Evolutionary conservation across 2,797 vertebrate species (phyloP).

Genomic region (Corythornis leucogaster): DNA sequence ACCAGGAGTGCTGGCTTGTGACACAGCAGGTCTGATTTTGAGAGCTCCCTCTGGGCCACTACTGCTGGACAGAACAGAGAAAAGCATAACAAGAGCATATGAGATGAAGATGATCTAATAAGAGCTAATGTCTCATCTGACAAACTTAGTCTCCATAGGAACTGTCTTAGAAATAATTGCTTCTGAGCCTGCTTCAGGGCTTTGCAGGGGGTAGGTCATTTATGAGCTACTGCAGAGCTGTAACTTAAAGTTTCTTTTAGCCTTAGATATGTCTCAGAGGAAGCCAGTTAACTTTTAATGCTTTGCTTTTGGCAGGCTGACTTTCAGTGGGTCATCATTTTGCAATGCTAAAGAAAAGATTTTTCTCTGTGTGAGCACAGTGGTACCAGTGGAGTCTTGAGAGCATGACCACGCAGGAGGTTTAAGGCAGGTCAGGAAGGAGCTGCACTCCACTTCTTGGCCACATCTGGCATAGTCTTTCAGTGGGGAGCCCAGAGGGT

Average conservation of each 20-base stretch:
- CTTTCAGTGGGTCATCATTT: neutral
- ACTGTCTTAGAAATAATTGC: neutral
- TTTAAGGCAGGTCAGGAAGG: neutral
- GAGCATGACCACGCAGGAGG: accelerated
- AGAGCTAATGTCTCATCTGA: neutral
- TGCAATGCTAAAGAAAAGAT: neutral
- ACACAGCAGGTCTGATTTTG: neutral
- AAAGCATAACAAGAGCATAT: accelerated
- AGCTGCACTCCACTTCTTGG: accelerated
- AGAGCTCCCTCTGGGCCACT: neutral
- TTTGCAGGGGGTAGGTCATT: neutral
- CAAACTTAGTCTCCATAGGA: neutral
- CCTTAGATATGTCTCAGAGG: neutral
- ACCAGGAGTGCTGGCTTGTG: neutral
- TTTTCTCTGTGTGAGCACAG: neutral
- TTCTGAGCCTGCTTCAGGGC: neutral
- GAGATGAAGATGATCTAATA: neutral
- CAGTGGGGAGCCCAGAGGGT: neutral
- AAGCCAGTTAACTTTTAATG: neutral
- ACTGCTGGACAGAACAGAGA: neutral
- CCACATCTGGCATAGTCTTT: neutral
- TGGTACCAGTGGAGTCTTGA: neutral
- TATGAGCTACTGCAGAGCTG: neutral
- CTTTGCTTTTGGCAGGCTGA: neutral
- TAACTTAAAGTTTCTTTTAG: neutral